Evolutionary conservation across 2,113 vertebrate genomes (phyloP), one percentile per base, ranked within the genome.

Genomic region (Muscicapa adusta): DNA sequence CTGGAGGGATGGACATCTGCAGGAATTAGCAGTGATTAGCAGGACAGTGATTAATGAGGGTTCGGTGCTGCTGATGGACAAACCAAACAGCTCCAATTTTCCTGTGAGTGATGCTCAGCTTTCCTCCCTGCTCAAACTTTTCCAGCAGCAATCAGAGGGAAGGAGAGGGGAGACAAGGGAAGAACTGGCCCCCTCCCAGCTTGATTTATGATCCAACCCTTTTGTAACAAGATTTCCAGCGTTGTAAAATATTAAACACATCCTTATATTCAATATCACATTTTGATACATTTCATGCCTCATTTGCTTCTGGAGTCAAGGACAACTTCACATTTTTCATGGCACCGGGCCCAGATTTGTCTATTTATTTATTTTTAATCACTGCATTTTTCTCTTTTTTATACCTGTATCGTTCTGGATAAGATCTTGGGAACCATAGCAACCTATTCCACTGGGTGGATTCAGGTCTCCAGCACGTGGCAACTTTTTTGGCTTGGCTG

Each of bases 221-320:
- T 96, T 74, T 8, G 92, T 96, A 96, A 97, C 96, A 40, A 92
- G 96, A 97, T 95, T 96, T 96, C 93, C 81, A 95, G 71, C 43
- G 95, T 92, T 95, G 92, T 97, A 97, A 98, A 98, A 97, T 97
- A 97, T 98, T 98, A 97, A 98, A 97, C 78, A 97, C 93, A 86
- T 97, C 96, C 96, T 96, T 97, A 97, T 94, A 98, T 97, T 85
- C 97, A 96, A 95, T 97, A 97, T 97, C 96, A 95, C 94, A 93
- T 97, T 98, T 98, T 97, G 97, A 97, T 98, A 97, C 93, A 94
- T 98, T 97, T 97, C 96, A 98, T 28, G 93, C 96, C 97, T 98
- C 97, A 97, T 98, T 98, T 97, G 90, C 95, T 95, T 23, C 92
- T 12, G 88, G 94, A 97, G 96, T 98, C 96, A 97, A 98, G 96